Evolutionary conservation across 2,888 invertebrate genomes (phyloP).

Genomic region (Synanthedon formicaeformis): DNA sequence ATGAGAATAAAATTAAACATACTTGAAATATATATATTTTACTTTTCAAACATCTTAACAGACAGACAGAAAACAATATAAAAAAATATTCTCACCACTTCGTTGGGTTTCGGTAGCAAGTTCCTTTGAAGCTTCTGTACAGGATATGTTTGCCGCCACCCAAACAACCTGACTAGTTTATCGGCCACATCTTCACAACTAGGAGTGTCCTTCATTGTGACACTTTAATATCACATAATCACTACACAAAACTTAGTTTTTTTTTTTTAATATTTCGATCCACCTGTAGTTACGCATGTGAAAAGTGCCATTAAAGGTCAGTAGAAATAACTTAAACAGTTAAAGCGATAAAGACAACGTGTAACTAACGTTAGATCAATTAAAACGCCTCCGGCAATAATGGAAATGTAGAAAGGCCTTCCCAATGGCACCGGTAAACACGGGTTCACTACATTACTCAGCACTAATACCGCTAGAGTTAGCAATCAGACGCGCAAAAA

Average conservation of each 20-base stretch:
- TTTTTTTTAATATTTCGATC: background rate
- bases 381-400: background rate
- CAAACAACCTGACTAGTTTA: slow-evolving; percentile 80
- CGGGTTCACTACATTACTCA: slow-evolving; percentile 12
- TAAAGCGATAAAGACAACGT: background rate
- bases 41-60: too few relatives aligned
- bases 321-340: background rate
- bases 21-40: too few relatives aligned
- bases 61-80: too few relatives aligned
- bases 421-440: slow-evolving; percentile 3
- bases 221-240: slow-evolving; percentile 5
- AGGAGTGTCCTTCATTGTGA: slow-evolving; percentile 72
- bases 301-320: slow-evolving; percentile 12
- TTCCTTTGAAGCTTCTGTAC: slow-evolving; percentile 81
- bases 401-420: background rate
- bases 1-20: too few relatives aligned
- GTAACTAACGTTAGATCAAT: background rate
- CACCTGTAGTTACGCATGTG: slow-evolving; percentile 6
- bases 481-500: slow-evolving; percentile 31
- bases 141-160: slow-evolving; percentile 84
- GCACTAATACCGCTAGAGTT: slow-evolving; percentile 21
- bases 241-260: slow-evolving; percentile 1
- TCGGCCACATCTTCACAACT: slow-evolving; percentile 83
- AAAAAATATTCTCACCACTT: slow-evolving; percentile 33
- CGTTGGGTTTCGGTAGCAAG: slow-evolving; percentile 57